Conservation (phyloP, 23 tunicate genomes). For the Trididemnum clinides region DNA sequence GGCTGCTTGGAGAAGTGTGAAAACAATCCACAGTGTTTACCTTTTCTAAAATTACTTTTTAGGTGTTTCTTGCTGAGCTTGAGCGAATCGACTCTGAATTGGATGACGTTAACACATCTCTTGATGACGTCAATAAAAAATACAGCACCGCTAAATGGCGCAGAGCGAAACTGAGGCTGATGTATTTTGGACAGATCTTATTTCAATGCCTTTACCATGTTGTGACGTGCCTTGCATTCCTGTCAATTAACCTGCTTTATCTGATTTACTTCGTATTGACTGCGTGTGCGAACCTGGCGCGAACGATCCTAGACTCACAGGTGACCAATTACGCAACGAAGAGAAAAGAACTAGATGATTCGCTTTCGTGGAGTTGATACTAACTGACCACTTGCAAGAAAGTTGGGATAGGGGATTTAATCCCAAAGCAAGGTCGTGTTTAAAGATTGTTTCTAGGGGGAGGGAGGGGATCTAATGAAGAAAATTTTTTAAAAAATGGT, state of each 20-base stretch:
- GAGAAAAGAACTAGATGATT: background rate
- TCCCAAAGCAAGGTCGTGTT: no score
- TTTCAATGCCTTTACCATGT: conserved; percentile 21
- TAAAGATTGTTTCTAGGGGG: no score
- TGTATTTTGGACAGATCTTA: conserved; percentile 9
- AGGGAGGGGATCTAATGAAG: no score
- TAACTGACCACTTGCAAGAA: no score
- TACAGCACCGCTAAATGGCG: conserved; percentile 6
- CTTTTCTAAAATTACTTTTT: background rate
- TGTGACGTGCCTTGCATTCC: conserved; percentile 33
- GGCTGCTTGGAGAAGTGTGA: no score
- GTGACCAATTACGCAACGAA: background rate
- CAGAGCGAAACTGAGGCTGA: conserved; percentile 16
- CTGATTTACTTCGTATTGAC: conserved; percentile 25
- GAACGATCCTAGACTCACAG: conserved; percentile 32
- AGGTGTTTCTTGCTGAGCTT: conserved; percentile 59
- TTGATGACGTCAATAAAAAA: conserved; percentile 28
- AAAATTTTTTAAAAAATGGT: no score
- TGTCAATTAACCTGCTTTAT: conserved; percentile 37
- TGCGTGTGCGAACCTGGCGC: conserved; percentile 20
- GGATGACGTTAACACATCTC: background rate
- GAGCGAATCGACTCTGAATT: conserved; percentile 40
- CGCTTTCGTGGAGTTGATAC: conserved; percentile 4
- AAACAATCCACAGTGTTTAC: no score
- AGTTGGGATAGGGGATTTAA: no score